Percentiles rank a stretch among this genome's conserved stretches.
These are phyloP conservation scores for Sebastes taczanowskii DNA, from an alignment of 2,797 vertebrate genomes.

Conservation along the genomic window DNA sequence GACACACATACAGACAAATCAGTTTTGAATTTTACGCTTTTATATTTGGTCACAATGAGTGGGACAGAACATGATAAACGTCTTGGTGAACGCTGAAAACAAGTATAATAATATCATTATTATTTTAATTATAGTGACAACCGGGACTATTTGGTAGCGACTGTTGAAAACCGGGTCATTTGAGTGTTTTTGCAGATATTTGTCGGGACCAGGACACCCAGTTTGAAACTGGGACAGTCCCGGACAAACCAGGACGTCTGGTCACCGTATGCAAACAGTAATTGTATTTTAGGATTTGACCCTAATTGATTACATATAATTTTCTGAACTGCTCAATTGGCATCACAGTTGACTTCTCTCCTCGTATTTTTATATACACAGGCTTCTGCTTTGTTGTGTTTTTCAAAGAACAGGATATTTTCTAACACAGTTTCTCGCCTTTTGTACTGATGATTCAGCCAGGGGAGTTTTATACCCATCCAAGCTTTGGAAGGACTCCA, in stretches of 20 bases:
- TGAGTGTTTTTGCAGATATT: too few species aligned
- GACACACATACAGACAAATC: background rate
- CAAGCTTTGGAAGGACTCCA: background rate
- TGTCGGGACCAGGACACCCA: too few species aligned
- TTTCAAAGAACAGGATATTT: background rate
- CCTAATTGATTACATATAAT: background rate
- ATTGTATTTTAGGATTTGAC: slow-evolving; percentile 1
- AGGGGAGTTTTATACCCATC: background rate
- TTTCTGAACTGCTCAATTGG: background rate
- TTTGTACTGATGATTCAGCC: background rate
- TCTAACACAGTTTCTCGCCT: background rate
- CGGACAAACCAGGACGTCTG: too few species aligned
- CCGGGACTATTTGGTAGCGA: background rate
- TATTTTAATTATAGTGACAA: background rate
- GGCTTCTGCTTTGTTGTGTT: background rate
- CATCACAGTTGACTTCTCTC: background rate
- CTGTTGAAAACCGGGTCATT: too few species aligned
- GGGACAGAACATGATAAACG: background rate
- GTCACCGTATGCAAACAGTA: background rate
- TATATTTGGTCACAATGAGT: background rate
- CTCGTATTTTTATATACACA: background rate
- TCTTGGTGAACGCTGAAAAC: background rate
- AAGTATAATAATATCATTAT: background rate
- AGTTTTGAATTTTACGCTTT: background rate
- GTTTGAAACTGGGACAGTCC: too few species aligned